Percentiles rank a stretch among this genome's conserved stretches.
phyloP scores from a whole-genome alignment of 2,113 vertebrate genomes.

The Megalops atlanticus region DNA sequence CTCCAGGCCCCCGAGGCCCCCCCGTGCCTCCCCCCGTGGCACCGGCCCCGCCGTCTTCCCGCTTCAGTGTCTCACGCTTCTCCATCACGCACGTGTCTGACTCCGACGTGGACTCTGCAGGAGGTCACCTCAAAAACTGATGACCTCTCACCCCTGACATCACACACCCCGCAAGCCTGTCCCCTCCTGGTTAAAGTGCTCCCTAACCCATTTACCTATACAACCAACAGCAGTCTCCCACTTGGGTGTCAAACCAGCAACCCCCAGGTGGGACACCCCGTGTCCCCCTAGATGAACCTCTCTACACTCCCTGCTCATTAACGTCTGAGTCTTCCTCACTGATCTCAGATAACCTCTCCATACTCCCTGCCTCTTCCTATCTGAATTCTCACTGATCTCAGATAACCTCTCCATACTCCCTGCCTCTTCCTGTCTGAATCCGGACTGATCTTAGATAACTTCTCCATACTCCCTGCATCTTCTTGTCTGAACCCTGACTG shows the following conservation, averaged over 20 bases:
- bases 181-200: no score
- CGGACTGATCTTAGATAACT: no score
- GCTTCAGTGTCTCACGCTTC: slow-evolving; percentile 87
- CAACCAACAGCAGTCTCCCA: not conserved
- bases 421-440: no score
- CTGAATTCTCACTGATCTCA: no score
- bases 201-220: not conserved
- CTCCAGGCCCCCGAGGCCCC: slow-evolving; percentile 38
- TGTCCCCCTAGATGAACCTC: not conserved
- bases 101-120: slow-evolving; percentile 68
- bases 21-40: slow-evolving; percentile 55
- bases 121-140: slow-evolving; percentile 69
- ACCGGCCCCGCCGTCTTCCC: slow-evolving; percentile 68
- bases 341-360: no score
- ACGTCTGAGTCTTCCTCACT: no score
- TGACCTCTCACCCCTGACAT: not conserved
- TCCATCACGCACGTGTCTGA: slow-evolving; percentile 94
- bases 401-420: no score
- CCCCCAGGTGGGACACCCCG: not conserved
- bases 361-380: no score
- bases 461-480: no score
- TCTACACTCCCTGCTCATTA: not conserved
- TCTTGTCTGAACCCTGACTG: no score
- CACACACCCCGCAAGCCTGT: not conserved
- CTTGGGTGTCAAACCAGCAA: not conserved